These are phyloP conservation scores for Montipora capricornis DNA, from an alignment of 64 coral and sea anemone genomes.

Conservation along the genomic window DNA sequence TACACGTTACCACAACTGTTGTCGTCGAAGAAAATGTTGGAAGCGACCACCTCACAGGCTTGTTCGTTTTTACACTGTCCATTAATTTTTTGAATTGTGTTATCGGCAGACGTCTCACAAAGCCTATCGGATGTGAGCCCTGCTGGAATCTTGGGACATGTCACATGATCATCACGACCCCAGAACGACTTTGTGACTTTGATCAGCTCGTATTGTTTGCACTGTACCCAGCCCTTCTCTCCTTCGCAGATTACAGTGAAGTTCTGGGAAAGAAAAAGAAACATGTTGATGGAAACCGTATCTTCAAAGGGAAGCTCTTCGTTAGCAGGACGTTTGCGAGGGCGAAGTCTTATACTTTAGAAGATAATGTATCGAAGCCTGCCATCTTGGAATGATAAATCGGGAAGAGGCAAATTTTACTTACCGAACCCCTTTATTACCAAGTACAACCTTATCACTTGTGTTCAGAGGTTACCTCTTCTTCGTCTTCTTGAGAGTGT, in stretches of 20 bases:
- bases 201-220: slow-evolving; percentile 99
- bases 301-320: too few relatives aligned
- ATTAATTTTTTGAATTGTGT: slow-evolving; percentile 87
- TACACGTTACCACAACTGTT: slow-evolving; percentile 97
- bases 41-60: slow-evolving; percentile 99
- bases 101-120: slow-evolving; percentile 85
- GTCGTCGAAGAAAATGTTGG: slow-evolving; percentile 99
- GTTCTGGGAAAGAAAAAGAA: slow-evolving; percentile 67
- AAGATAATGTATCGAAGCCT: background rate
- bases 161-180: slow-evolving; percentile 99
- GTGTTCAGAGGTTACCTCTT: background rate
- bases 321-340: background rate
- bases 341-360: too few relatives aligned
- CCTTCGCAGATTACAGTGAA: slow-evolving; percentile 99
- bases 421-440: background rate
- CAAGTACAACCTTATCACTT: background rate
- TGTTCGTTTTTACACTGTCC: slow-evolving; percentile 99
- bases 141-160: slow-evolving; percentile 95
- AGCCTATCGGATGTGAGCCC: slow-evolving; percentile 85
- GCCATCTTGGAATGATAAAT: background rate
- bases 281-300: background rate
- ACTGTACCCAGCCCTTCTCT: slow-evolving; percentile 99
- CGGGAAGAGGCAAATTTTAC: background rate
- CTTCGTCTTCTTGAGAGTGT: background rate
- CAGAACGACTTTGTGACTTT: slow-evolving; percentile 98